These are phyloP conservation scores for Henicopernis longicauda DNA, from an alignment of 2,113 vertebrate genomes.

Conservation along the genomic window DNA sequence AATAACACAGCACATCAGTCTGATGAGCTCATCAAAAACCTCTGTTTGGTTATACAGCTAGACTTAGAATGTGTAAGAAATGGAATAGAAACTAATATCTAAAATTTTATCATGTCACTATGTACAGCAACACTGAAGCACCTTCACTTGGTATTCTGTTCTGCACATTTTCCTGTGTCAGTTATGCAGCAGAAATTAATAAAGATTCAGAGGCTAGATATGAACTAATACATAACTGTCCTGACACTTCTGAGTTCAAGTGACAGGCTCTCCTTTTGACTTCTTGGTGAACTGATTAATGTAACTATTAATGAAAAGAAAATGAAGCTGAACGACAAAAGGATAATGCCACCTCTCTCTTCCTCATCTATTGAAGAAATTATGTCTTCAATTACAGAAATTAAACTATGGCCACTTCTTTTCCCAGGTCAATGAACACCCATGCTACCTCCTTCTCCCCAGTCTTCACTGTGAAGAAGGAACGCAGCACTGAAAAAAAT, in stretches of 20 bases:
- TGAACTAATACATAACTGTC: slow-evolving; percentile 1
- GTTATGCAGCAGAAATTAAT: slow-evolving; percentile 27
- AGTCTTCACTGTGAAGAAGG: background rate
- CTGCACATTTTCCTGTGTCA: background rate
- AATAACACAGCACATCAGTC: background rate
- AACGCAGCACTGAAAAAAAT: background rate
- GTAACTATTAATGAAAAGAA: slow-evolving; percentile 36
- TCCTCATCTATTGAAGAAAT: slow-evolving; percentile 3
- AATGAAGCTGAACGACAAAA: background rate
- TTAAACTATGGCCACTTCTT: background rate
- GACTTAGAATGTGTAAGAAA: background rate
- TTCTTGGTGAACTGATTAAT: slow-evolving; percentile 8
- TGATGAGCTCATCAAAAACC: background rate
- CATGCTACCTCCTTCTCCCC: background rate
- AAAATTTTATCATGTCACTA: background rate
- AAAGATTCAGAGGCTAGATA: slow-evolving; percentile 11
- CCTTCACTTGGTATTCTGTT: background rate
- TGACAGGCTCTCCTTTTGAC: background rate
- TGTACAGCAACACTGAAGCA: background rate
- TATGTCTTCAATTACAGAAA: background rate
- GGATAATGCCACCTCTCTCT: background rate
- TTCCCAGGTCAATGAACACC: background rate
- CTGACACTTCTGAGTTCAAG: slow-evolving; percentile 18
- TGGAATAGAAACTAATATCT: background rate
- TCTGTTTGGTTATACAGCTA: background rate